Conservation (phyloP, 2,888 invertebrate genomes). For the Rotaria socialis region DNA sequence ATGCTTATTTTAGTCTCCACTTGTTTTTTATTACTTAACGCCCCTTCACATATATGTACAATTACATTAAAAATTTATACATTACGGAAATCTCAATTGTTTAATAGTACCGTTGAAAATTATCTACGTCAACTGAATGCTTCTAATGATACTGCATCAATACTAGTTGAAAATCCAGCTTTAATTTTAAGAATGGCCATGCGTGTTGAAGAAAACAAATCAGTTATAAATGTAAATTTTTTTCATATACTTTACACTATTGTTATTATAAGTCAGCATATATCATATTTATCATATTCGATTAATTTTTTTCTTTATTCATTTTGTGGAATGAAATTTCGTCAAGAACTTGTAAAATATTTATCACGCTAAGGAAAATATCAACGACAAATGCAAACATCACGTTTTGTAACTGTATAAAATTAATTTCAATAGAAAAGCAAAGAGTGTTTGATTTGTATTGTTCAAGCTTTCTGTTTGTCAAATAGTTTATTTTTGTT, state of each 20-base stretch:
- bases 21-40: slow-evolving; percentile 15
- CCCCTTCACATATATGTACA: not conserved
- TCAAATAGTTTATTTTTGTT: too few species aligned
- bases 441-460: too few species aligned
- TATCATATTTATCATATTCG: slow-evolving; percentile 13
- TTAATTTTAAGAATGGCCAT: not conserved
- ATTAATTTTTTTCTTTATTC: slow-evolving; percentile 34
- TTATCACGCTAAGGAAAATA: not conserved
- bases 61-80: not conserved
- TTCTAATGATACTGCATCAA: not conserved
- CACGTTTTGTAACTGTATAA: not conserved
- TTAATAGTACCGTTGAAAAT: not conserved
- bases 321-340: slow-evolving; percentile 35
- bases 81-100: not conserved
- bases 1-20: not conserved
- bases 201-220: not conserved
- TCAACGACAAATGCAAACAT: not conserved
- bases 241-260: not conserved
- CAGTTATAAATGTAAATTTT: not conserved
- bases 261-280: not conserved
- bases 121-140: not conserved
- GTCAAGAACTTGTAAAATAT: not conserved
- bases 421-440: not conserved
- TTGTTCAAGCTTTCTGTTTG: too few species aligned
- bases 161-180: not conserved